Evolutionary conservation across 2,797 vertebrate genomes (phyloP).

Genomic region (Poecilia velifera): DNA sequence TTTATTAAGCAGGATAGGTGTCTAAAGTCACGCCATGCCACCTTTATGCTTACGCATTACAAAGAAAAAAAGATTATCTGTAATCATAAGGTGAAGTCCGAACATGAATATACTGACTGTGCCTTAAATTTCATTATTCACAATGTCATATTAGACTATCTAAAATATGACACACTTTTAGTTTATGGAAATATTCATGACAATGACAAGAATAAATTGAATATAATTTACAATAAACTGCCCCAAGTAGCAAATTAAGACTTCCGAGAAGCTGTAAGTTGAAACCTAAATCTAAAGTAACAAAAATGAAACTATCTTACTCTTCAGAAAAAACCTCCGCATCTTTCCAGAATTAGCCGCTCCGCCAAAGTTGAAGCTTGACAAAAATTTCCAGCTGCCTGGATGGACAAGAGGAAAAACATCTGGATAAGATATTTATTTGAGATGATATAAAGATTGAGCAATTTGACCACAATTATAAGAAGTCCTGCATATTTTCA

Average conservation of each 20-base stretch:
- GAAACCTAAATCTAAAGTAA: background rate
- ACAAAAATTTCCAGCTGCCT: background rate
- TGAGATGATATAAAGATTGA: background rate
- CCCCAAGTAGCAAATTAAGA: background rate
- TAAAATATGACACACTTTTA: background rate
- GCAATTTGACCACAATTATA: background rate
- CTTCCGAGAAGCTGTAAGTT: background rate
- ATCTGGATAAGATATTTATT: background rate
- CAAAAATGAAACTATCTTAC: background rate
- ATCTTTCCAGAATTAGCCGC: background rate
- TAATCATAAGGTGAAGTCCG: constrained; percentile 2
- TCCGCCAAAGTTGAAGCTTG: background rate
- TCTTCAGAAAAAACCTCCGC: background rate
- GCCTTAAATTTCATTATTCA: background rate
- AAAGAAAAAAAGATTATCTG: constrained; percentile 16
- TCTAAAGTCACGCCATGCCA: constrained; percentile 6
- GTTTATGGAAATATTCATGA: too few relatives aligned
- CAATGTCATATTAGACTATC: background rate
- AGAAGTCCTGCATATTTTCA: background rate
- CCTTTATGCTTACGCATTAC: background rate
- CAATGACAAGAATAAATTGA: background rate
- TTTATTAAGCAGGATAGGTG: constrained; percentile 17
- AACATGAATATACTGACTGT: constrained; percentile 12
- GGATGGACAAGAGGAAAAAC: background rate
- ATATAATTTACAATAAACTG: background rate